Conservation (phyloP, 2,113 vertebrate species). For the Fukomys damarensis region DNA sequence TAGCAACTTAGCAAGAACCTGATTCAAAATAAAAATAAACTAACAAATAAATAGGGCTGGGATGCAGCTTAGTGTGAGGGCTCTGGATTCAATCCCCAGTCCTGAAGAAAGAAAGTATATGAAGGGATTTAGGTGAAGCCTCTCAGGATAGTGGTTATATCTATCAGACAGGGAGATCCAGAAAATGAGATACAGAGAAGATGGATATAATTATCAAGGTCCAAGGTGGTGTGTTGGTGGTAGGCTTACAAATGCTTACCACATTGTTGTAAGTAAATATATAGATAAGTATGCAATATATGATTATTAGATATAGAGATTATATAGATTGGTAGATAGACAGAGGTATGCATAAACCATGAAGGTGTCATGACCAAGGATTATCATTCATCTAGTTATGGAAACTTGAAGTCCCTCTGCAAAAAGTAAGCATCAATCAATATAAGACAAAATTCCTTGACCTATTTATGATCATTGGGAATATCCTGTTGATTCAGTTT, state of each 20-base stretch:
- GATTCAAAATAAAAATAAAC: background rate
- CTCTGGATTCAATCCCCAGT: background rate
- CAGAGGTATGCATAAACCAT: background rate
- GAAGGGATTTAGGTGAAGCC: background rate
- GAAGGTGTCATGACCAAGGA: background rate
- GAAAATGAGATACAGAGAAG: background rate
- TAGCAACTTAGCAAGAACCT: background rate
- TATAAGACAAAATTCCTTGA: background rate
- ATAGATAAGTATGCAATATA: background rate
- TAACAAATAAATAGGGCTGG: background rate
- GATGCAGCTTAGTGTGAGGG: background rate
- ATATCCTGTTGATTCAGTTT: background rate
- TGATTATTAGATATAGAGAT: background rate
- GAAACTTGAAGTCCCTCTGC: background rate
- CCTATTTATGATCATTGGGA: background rate
- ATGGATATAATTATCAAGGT: background rate
- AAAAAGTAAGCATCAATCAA: background rate
- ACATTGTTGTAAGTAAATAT: background rate
- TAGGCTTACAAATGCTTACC: background rate
- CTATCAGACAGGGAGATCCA: background rate
- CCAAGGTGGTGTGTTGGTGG: background rate
- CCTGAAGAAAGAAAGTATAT: background rate
- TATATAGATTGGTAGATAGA: background rate
- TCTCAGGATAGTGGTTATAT: too few species aligned
- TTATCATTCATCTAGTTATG: background rate